Base-by-base conservation (phyloP, 2,797 vertebrate genomes). In the Trachops cirrhosus region DNA sequence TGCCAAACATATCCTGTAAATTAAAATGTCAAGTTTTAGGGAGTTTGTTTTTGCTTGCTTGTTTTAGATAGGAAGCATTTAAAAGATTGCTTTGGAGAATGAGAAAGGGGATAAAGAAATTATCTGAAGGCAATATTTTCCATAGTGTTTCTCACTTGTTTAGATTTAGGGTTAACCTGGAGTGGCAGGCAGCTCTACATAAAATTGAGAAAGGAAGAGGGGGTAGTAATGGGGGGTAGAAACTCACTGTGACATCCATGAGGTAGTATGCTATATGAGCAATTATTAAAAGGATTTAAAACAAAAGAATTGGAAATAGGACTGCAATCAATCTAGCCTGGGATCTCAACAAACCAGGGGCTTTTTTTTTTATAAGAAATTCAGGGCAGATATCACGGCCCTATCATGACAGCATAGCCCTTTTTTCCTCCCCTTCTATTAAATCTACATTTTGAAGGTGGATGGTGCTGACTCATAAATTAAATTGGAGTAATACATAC, bases 401-500 rank as follows among this genome's bases (percentile, higher is more conserved):
- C 96, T 98, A 94, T 96, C 93, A 97, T 67, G 19, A 96, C 97
- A 98, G 97, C 16, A 77, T 44, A 93, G 97, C 98, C 98, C 98
- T 98, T 88, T 86, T 96, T 98, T 98, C 97, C 97, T 98, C 97
- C 98, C 97, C 95, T 98, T 97, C 98, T 97, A 98, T 98, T 98
- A 98, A 98, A 98, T 98, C 98, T 98, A 94, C 98, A 98, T 98
- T 98, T 98, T 98, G 98, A 98, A 98, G 98, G 98, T 98, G 98
- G 98, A 98, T 98, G 98, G 98, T 98, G 98, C 98, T 98, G 98
- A 98, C 98, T 99, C 98, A 98, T 98, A 98, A 98, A 98, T 98
- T 98, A 98, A 98, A 98, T 98, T 98, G 98, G 98, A 98, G 98
- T 98, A 98, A 98, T 98, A 98, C 98, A 98, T 98, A 98, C 98